Evolutionary conservation across 2,797 vertebrate species (phyloP).

Genomic region (Monodelphis domestica): DNA sequence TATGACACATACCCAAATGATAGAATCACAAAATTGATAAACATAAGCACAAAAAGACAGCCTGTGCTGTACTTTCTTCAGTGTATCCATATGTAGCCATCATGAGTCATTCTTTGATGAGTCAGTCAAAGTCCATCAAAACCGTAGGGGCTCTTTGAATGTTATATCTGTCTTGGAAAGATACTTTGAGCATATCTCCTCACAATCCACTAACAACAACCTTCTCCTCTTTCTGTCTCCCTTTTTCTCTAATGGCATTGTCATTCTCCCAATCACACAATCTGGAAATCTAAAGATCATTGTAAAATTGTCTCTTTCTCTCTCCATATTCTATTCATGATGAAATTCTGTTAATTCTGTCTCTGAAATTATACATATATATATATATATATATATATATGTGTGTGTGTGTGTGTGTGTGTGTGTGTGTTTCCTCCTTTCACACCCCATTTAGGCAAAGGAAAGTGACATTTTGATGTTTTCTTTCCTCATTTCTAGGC

Average conservation of each 20-base stretch:
- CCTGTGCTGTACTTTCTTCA: background rate
- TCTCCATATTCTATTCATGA: background rate
- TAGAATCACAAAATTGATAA: background rate
- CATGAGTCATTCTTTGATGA: background rate
- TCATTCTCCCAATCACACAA: background rate
- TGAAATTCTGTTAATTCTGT: background rate
- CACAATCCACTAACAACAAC: background rate
- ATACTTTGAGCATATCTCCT: background rate
- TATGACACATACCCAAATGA: background rate
- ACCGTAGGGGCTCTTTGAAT: background rate
- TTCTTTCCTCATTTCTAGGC: background rate
- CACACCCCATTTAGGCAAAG: background rate
- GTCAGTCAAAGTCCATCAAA: background rate
- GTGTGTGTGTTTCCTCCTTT: no score
- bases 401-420: no score
- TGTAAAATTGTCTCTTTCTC: background rate
- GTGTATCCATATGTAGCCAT: background rate
- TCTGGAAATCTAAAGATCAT: background rate
- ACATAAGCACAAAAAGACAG: background rate
- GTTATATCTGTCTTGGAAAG: background rate
- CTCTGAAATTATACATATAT: background rate
- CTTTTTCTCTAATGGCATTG: background rate
- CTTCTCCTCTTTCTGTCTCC: background rate
- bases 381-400: no score
- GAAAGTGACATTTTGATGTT: background rate